A percentile compares a stretch with the other conserved stretches of the same genome.
phyloP scores from a whole-genome alignment of 2,113 vertebrate genomes.

The Elaphurus davidianus region DNA sequence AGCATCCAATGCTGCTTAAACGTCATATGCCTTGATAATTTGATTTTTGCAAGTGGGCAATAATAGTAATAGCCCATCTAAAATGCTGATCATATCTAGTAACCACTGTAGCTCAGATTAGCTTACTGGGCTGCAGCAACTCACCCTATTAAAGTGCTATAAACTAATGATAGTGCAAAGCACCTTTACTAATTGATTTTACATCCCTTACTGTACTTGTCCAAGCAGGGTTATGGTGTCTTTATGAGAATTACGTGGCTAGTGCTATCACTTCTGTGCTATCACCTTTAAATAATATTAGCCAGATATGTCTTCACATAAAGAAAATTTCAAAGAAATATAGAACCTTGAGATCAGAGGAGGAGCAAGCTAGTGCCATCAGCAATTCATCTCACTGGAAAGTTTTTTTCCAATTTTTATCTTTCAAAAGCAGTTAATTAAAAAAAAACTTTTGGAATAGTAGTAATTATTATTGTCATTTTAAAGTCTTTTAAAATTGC shows the following conservation, averaged over 20 bases:
- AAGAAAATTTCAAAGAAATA: not conserved
- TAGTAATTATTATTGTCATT: not conserved
- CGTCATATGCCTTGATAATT: not conserved
- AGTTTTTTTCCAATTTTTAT: not conserved
- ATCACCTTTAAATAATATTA: not conserved
- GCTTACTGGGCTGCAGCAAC: not conserved
- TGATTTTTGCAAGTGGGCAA: not conserved
- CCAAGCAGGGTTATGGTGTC: not conserved
- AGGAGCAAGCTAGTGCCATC: not conserved
- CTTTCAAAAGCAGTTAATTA: not conserved
- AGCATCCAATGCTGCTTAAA: not conserved
- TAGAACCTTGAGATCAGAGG: not conserved
- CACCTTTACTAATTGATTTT: not conserved
- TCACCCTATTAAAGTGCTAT: not conserved
- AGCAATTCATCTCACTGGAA: not conserved
- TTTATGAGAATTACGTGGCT: not conserved
- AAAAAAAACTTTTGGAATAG: not conserved
- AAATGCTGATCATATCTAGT: not conserved
- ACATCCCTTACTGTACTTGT: not conserved
- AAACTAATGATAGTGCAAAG: not conserved
- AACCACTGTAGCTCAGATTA: not conserved
- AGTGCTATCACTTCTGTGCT: not conserved
- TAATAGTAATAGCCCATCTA: not conserved
- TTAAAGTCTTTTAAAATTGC: not conserved
- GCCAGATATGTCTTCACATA: not conserved